Evolutionary conservation across 2,888 invertebrate species (phyloP).

Genomic region (Xestia rhomboidea): DNA sequence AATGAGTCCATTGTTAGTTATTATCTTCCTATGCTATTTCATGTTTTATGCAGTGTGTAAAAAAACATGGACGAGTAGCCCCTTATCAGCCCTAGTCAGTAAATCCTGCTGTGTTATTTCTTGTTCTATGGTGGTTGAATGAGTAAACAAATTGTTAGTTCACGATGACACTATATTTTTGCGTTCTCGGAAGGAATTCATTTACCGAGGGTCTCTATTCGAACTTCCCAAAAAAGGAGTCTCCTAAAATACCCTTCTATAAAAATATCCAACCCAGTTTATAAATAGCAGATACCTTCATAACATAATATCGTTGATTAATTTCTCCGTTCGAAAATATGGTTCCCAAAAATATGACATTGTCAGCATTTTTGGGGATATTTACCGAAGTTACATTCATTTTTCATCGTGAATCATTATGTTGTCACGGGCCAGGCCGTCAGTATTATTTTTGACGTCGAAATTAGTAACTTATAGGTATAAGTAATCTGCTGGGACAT

Average conservation of each 20-base stretch:
- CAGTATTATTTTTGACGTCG: slow-evolving; percentile 10
- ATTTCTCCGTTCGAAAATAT: slow-evolving; percentile 8
- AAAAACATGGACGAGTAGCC: too few relatives aligned
- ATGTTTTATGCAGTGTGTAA: too few relatives aligned
- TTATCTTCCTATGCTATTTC: too few relatives aligned
- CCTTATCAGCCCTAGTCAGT: too few relatives aligned
- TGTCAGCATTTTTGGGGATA: slow-evolving; percentile 15
- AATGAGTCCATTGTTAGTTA: too few relatives aligned
- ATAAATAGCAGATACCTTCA: slow-evolving; percentile 4
- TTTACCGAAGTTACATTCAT: slow-evolving; percentile 27
- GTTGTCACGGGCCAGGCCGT: neutral
- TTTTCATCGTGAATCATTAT: slow-evolving; percentile 32
- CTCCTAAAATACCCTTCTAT: neutral
- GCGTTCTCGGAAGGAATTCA: neutral
- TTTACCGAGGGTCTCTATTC: neutral
- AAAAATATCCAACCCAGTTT: slow-evolving; percentile 16
- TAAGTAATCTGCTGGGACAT: neutral
- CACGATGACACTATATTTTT: neutral
- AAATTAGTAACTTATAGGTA: neutral
- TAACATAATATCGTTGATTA: slow-evolving; percentile 24
- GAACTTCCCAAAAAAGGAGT: neutral
- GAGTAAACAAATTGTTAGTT: neutral
- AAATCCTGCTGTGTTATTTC: too few relatives aligned
- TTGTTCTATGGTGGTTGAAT: too few relatives aligned
- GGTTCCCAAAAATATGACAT: slow-evolving; percentile 9